Base-by-base conservation (phyloP, 2,888 invertebrate species). In the Eilema caniola region DNA sequence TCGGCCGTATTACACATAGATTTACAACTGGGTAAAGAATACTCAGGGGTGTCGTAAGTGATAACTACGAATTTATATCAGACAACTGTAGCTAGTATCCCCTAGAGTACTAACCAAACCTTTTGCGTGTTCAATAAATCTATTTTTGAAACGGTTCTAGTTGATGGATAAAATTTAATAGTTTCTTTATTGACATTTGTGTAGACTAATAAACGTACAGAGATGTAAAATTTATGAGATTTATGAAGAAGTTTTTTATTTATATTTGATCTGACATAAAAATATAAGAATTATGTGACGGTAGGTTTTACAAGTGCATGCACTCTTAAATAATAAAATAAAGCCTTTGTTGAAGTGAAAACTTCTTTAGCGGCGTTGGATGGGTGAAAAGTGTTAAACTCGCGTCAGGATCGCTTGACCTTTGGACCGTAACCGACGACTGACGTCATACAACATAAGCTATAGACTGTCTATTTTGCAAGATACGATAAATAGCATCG, bases 1-100 rank as follows among this genome's bases (percentile, higher is more conserved):
- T 14, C 20, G 20, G 20, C 24, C n/a, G 25, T 53, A 47, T 62
- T 28, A 16, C n/a, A 2, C 47, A 47, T 23, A 62, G 28, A 47
- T 31, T 14, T 66, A 67, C 31, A 62, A 67, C 33, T 10, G 3
- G 25, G 16, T 25, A 59, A 62, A 28, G 24, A 23, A 7, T 37
- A 0, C 69, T 62, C 69, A n/a, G n/a, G 33, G 61, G 66, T 37
- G 23, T 20, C 28, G 61, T 69, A 20, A 70, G 53, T 37, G 56
- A n/a, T n/a, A 60, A 70, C 24, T 66, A 23, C 60, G 56, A 33
- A 66, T 70, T 70, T 70, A 70, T 70, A 61, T 61, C 47, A 56
- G 53, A 56, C 61, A 70, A 53, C 53, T 56, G 61, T 14, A 3
- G 33, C 11, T 16, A 24, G 33, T 4, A 33, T 47, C 47, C 70